Conservation (phyloP, 2,888 invertebrate genomes). For the Gryllus longicercus region DNA sequence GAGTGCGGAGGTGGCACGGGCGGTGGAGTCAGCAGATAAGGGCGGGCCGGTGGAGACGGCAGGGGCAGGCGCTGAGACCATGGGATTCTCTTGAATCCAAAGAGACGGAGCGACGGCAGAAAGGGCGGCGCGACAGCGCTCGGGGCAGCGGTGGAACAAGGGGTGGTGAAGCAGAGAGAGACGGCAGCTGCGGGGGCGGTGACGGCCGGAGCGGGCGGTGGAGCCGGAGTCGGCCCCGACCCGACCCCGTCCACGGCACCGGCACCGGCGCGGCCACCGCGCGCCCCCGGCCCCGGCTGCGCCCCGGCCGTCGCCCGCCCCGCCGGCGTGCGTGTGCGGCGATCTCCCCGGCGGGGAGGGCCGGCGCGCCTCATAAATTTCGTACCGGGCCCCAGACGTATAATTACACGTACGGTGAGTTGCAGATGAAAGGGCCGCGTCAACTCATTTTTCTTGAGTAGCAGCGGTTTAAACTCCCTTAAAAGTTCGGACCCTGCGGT, state of each 20-base stretch:
- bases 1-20: too few species aligned
- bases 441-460: conserved; percentile 17
- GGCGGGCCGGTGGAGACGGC: too few species aligned
- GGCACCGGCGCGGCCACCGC: background rate
- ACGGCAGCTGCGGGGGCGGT: background rate
- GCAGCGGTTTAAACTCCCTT: conserved; percentile 2
- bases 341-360: background rate
- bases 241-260: background rate
- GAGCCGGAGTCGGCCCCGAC: background rate
- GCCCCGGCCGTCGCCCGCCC: background rate
- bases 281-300: background rate
- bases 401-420: conserved; percentile 17
- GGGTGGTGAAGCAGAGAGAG: background rate
- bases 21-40: too few species aligned
- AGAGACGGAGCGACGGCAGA: too few species aligned
- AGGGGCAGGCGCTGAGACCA: too few species aligned
- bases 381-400: background rate
- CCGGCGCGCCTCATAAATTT: conserved; percentile 2
- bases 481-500: background rate
- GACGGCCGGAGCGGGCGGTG: background rate
- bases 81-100: too few species aligned
- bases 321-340: conserved; percentile 2
- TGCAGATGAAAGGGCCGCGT: conserved; percentile 17
- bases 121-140: background rate
- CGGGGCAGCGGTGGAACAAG: background rate